Evolutionary conservation across 2,888 invertebrate species (phyloP).

Genomic region (Dryococelus australis): DNA sequence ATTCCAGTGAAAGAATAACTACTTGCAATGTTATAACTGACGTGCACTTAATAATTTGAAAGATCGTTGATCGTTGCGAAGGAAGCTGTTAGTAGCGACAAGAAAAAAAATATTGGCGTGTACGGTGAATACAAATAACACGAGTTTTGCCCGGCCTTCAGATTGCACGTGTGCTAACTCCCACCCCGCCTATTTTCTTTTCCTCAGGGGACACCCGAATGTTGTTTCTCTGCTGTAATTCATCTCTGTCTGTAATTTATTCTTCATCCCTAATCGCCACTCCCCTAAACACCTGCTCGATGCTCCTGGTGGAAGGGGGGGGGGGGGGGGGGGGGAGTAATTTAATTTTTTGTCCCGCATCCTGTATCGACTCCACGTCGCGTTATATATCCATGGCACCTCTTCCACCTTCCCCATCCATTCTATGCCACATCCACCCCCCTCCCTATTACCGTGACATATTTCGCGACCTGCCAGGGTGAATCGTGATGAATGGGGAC

Average conservation of each 20-base stretch:
- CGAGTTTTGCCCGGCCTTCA: not conserved
- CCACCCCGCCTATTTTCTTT: not conserved
- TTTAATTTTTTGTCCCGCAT: not conserved
- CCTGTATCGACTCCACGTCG: not conserved
- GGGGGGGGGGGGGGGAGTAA: not conserved
- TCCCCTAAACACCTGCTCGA: not conserved
- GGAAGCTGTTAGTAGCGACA: not conserved
- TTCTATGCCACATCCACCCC: too few species aligned
- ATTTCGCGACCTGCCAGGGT: not conserved
- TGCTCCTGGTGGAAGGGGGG: too few species aligned
- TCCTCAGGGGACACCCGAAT: not conserved
- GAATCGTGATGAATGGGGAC: constrained; percentile 2
- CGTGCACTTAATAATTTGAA: too few species aligned
- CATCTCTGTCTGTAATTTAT: not conserved
- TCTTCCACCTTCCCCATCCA: not conserved
- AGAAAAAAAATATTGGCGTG: not conserved
- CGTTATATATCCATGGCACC: not conserved
- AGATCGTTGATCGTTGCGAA: not conserved
- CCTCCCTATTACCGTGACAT: not conserved
- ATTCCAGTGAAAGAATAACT: too few species aligned
- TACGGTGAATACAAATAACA: not conserved
- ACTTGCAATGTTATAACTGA: too few species aligned
- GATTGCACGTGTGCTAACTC: not conserved
- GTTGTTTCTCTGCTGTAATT: not conserved
- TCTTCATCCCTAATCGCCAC: not conserved